These are phyloP conservation scores for Graptemys geographica DNA, from an alignment of 2,797 vertebrate species.

Conservation along the genomic window DNA sequence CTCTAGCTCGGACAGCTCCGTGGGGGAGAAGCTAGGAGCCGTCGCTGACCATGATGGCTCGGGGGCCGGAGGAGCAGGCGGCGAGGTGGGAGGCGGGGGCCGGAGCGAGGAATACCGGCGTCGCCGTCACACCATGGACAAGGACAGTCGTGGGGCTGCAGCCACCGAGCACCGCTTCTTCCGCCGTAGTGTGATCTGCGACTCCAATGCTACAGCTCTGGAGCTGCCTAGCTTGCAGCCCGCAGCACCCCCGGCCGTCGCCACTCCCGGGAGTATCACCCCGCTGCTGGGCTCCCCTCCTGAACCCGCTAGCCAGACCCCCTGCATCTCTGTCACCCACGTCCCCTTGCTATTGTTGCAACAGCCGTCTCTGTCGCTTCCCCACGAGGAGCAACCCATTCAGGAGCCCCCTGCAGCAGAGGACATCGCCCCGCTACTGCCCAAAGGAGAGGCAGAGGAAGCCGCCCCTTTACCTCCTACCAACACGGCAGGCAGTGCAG, in stretches of 20 bases:
- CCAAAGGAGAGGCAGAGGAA: slow-evolving; percentile 71
- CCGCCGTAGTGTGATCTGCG: slow-evolving; percentile 97
- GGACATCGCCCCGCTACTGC: slow-evolving; percentile 44
- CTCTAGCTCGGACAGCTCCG: slow-evolving; percentile 91
- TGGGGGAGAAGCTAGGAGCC: slow-evolving; percentile 84
- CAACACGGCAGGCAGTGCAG: slow-evolving; percentile 32
- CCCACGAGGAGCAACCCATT: slow-evolving; percentile 49
- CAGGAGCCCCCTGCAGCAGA: slow-evolving; percentile 60
- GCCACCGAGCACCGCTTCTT: slow-evolving; percentile 96
- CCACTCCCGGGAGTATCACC: slow-evolving; percentile 49
- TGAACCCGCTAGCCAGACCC: slow-evolving; percentile 29
- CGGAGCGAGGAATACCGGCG: slow-evolving; percentile 88
- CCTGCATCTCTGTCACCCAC: slow-evolving; percentile 26
- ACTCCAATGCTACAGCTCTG: slow-evolving; percentile 96
- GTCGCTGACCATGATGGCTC: slow-evolving; percentile 40
- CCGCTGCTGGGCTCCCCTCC: slow-evolving; percentile 57
- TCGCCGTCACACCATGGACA: slow-evolving; percentile 97
- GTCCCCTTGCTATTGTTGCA: slow-evolving; percentile 44
- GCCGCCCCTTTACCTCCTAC: slow-evolving; percentile 63
- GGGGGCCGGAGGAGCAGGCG: slow-evolving; percentile 21
- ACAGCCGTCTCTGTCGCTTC: slow-evolving; percentile 16
- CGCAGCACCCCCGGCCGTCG: slow-evolving; percentile 83
- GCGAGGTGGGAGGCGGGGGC: slow-evolving; percentile 48
- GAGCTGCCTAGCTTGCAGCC: slow-evolving; percentile 92
- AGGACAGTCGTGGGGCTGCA: slow-evolving; percentile 89